Conservation (phyloP, 1,140 invertebrate species). For the Drosophila asahinai region DNA sequence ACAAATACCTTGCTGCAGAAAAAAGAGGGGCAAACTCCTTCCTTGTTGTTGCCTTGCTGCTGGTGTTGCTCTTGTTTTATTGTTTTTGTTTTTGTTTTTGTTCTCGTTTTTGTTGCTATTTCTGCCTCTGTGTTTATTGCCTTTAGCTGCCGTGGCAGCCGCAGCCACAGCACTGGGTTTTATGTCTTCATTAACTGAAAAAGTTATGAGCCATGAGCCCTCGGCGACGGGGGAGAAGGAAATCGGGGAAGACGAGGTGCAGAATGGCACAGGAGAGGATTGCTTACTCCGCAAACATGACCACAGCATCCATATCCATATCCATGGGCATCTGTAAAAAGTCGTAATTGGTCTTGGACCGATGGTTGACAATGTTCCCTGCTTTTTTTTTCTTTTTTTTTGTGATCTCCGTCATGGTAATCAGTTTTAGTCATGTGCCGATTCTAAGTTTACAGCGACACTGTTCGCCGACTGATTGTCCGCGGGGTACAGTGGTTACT, state of each 20-base stretch:
- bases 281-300: conserved; percentile 28
- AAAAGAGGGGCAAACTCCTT: conserved; percentile 45
- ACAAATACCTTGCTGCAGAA: conserved; percentile 47
- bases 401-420: conserved; percentile 77
- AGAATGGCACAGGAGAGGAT: conserved; percentile 19
- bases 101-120: conserved; percentile 7
- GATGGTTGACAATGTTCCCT: conserved; percentile 38
- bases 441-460: conserved; percentile 26
- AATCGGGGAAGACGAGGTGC: conserved; percentile 4
- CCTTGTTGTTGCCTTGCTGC: conserved; percentile 22
- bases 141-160: conserved; percentile 68
- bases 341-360: conserved; percentile 33
- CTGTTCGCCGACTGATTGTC: background rate
- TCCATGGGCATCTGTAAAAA: conserved; percentile 37
- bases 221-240: conserved; percentile 19
- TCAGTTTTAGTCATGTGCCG: conserved; percentile 57
- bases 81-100: conserved; percentile 4
- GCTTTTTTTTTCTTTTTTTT: conserved; percentile 39
- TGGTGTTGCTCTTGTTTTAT: conserved; percentile 18
- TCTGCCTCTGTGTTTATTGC: conserved; percentile 50
- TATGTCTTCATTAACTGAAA: conserved; percentile 83
- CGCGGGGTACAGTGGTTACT: conserved; percentile 19
- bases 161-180: conserved; percentile 68
- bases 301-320: conserved; percentile 49
- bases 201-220: conserved; percentile 77